Conservation (phyloP, 2,888 invertebrate species). For the Ashinkailepas kermadecensis region DNA sequence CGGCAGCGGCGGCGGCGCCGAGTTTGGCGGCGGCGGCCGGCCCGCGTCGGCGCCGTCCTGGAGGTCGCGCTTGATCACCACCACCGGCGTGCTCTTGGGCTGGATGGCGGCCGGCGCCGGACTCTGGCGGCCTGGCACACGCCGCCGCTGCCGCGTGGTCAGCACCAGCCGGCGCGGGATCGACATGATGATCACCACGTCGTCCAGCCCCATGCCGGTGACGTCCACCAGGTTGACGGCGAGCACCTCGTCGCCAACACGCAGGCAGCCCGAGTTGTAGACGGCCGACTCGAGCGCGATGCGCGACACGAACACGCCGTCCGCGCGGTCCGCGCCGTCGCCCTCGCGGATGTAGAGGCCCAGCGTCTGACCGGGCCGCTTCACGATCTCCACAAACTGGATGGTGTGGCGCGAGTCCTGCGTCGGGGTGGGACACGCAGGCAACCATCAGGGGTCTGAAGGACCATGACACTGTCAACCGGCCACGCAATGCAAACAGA, state of each 20-base stretch:
- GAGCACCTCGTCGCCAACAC: constrained; percentile 96
- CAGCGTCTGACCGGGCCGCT: constrained; percentile 94
- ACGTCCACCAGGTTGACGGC: constrained; percentile 98
- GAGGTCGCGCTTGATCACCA: constrained; percentile 76
- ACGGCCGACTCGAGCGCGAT: constrained; percentile 94
- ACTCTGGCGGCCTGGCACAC: constrained; percentile 33
- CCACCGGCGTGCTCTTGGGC: constrained; percentile 75
- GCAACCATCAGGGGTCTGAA: too few relatives aligned
- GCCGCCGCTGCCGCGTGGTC: constrained; percentile 66
- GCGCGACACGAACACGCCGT: constrained; percentile 96
- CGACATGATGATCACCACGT: constrained; percentile 98
- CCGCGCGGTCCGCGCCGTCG: constrained; percentile 90
- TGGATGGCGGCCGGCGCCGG: constrained; percentile 37
- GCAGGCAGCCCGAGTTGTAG: constrained; percentile 89
- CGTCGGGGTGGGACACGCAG: too few relatives aligned
- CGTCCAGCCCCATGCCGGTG: constrained; percentile 94
- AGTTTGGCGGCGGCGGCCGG: constrained; percentile 34
- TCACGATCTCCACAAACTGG: constrained; percentile 89
- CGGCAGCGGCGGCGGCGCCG: constrained; percentile 33
- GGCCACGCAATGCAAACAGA: too few relatives aligned
- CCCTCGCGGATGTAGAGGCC: constrained; percentile 97
- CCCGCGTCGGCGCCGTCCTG: constrained; percentile 55
- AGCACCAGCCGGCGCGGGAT: constrained; percentile 92
- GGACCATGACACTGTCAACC: too few relatives aligned
- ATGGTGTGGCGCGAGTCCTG: constrained; percentile 33